Evolutionary conservation across 2,113 vertebrate genomes (phyloP), one percentile per base, ranked within the genome.

Genomic region (Climacteris rufus): DNA sequence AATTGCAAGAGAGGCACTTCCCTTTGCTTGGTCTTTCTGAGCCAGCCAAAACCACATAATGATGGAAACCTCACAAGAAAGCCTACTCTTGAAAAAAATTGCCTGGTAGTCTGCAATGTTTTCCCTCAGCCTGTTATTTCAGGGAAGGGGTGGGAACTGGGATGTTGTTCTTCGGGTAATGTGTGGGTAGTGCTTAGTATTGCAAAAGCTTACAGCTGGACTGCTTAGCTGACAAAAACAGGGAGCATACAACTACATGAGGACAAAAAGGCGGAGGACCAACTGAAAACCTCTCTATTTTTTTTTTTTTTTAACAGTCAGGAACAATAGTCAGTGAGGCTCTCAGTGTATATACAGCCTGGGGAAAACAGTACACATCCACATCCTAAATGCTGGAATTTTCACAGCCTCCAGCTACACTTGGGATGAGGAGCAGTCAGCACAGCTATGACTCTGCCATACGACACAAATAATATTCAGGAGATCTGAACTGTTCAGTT

Each of bases 121-220:
- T 96, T 97, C 66, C 68, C 85, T 87, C 53, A 93, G 79, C 83
- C 78, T 97, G 81, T 96, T 97, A 97, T 97, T 97, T 97, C 89
- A 93, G 94, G 80, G 94, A 94, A 95, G 61, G 95, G 78, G 88
- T 96, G 92, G 95, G 91, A 96, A 60, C 42, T 56, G 7, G 72
- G 89, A 95, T 94, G 90, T 95, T 95, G 75, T 87, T 97, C 57
- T 96, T 89, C 90, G 90, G 89, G 80, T 85, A 90, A 45, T 77
- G 44, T 92, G 94, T 95, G 92, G 94, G 86, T 81, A 94, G 92
- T 70, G 75, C 89, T 91, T 89, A 91, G 54, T 83, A n/a, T 71
- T 96, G 91, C 93, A 95, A 96, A 96, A 96, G 52, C 61, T 83
- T 89, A 61, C 91, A 93, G 82, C 86, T 96, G 91, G 85, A 92